phyloP scores from a whole-genome alignment of 1,140 invertebrate species.

The Nasonia giraulti region DNA sequence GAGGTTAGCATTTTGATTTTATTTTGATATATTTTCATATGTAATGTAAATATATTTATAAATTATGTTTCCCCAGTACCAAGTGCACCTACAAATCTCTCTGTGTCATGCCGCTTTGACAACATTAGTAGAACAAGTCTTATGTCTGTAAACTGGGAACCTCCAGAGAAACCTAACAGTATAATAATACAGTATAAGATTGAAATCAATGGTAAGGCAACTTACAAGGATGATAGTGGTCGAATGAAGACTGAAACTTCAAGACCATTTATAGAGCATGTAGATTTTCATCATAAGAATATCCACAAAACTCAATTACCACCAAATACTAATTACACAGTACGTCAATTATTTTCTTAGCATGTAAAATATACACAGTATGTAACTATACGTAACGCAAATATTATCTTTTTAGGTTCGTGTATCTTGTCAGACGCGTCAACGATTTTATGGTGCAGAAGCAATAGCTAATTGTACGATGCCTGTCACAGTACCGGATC shows the following conservation, averaged over 20 bases:
- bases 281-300: constrained; percentile 73
- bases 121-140: constrained; percentile 79
- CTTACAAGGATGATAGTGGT: constrained; percentile 77
- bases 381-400: background rate
- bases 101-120: constrained; percentile 79
- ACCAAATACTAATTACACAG: constrained; percentile 87
- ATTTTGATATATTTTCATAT: constrained; percentile 18
- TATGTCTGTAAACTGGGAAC: constrained; percentile 82
- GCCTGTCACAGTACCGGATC: constrained; percentile 81
- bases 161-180: constrained; percentile 83
- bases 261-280: constrained; percentile 77
- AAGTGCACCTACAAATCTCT: constrained; percentile 78
- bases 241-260: constrained; percentile 74
- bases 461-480: constrained; percentile 79
- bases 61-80: constrained; percentile 69
- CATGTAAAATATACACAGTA: no score
- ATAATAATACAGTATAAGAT: constrained; percentile 83
- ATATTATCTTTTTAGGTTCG: constrained; percentile 58
- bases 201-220: constrained; percentile 77
- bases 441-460: constrained; percentile 80
- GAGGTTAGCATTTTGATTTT: constrained; percentile 67
- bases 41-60: constrained; percentile 27
- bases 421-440: constrained; percentile 81
- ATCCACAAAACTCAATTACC: constrained; percentile 80
- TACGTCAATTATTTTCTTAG: constrained; percentile 55